Conservation (phyloP, 2,113 vertebrate genomes). For the Dryoscopus gambensis region DNA sequence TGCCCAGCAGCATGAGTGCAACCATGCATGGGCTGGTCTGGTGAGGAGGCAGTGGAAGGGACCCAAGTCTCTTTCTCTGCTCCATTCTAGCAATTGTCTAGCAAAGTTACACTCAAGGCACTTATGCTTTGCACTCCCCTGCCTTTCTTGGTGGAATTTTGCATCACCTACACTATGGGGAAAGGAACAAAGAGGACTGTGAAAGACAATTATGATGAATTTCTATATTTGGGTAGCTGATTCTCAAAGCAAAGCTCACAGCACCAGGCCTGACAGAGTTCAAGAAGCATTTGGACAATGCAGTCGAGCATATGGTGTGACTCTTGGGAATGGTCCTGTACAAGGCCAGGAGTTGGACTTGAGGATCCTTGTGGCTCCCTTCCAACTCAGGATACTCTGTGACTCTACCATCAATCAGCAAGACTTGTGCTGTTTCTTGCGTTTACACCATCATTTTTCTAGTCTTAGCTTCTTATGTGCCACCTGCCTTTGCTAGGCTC, state of each 20-base stretch:
- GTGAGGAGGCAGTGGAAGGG: fast-evolving
- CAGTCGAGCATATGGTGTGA: background rate
- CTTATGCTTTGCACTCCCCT: background rate
- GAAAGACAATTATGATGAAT: background rate
- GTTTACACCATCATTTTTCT: background rate
- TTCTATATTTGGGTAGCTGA: background rate
- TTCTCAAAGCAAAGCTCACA: background rate
- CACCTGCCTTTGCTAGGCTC: background rate
- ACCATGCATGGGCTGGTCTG: background rate
- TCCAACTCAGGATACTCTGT: background rate
- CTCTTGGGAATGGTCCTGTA: background rate
- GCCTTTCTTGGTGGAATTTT: background rate
- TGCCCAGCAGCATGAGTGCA: background rate
- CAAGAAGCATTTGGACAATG: background rate
- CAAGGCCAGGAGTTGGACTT: background rate
- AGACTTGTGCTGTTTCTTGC: background rate
- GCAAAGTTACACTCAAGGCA: background rate
- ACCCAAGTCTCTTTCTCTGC: background rate
- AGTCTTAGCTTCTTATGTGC: background rate
- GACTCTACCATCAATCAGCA: background rate
- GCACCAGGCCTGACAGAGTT: background rate
- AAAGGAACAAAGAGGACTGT: background rate
- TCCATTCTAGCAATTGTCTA: fast-evolving
- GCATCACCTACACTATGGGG: background rate
- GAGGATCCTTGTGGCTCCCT: background rate